Percentiles rank a stretch among this genome's conserved stretches.
Evolutionary conservation across 2,888 invertebrate species (phyloP).

Genomic region (Rhingia rostrata): DNA sequence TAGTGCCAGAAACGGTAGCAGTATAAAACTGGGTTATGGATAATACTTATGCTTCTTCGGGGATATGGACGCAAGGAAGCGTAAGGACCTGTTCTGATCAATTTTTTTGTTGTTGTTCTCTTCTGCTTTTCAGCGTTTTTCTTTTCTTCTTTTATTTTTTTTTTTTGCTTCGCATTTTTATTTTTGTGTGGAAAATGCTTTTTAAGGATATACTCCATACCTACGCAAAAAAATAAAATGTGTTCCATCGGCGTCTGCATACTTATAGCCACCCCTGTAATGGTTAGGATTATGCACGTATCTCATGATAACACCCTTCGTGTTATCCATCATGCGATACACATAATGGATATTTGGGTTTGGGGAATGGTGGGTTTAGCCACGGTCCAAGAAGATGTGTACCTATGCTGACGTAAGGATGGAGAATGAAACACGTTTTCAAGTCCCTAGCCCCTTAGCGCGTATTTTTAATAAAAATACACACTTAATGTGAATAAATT

Average conservation of each 20-base stretch:
- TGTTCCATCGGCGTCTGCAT: constrained; percentile 62
- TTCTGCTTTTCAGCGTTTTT: too few species aligned
- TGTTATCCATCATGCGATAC: constrained; percentile 73
- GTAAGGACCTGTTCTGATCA: constrained; percentile 65
- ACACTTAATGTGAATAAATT: constrained; percentile 58
- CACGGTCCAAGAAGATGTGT: constrained; percentile 26
- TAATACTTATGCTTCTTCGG: constrained; percentile 60
- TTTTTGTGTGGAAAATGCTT: constrained; percentile 66
- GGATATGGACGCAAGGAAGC: constrained; percentile 59
- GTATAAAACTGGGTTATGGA: constrained; percentile 73
- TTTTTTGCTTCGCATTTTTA: constrained; percentile 29
- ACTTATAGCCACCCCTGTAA: constrained; percentile 56
- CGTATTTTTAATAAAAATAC: constrained; percentile 66
- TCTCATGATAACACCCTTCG: constrained; percentile 74
- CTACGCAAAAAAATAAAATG: constrained; percentile 42
- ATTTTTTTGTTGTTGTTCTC: constrained; percentile 36
- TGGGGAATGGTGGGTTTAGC: constrained; percentile 17
- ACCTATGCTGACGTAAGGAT: neutral
- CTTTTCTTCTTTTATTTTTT: constrained; percentile 31
- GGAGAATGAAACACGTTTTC: constrained; percentile 45
- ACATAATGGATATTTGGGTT: constrained; percentile 64
- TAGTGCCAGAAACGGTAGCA: constrained; percentile 45
- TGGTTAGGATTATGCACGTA: constrained; percentile 73
- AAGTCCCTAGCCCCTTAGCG: constrained; percentile 55
- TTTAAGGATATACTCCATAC: constrained; percentile 49